phyloP scores from a whole-genome alignment of 1,140 invertebrate genomes.

The Drosophila neocordata region DNA sequence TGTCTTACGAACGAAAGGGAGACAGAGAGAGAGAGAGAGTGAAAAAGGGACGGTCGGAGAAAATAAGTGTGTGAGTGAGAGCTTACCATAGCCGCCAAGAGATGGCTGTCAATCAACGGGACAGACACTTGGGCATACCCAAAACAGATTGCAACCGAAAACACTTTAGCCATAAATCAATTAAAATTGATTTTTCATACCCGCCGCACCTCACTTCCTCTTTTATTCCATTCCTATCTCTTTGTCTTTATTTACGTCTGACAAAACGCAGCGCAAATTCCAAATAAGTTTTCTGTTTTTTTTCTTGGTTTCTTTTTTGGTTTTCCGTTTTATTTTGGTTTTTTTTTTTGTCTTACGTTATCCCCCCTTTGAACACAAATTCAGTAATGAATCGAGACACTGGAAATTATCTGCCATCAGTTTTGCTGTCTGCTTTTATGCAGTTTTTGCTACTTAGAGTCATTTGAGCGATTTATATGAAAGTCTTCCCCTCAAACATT shows the following conservation, averaged over 20 bases:
- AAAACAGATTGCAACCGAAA: constrained; percentile 59
- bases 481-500: no score
- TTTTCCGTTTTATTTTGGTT: background rate
- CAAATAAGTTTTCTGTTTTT: constrained; percentile 19
- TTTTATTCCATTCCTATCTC: background rate
- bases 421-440: constrained; percentile 42
- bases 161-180: constrained; percentile 78
- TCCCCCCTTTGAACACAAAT: constrained; percentile 23
- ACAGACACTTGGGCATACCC: constrained; percentile 49
- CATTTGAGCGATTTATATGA: constrained; percentile 52
- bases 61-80: constrained; percentile 1
- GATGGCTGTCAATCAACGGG: constrained; percentile 68
- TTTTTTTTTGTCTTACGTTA: background rate
- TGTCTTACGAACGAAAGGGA: constrained; percentile 20
- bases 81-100: constrained; percentile 25
- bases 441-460: constrained; percentile 69
- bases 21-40: background rate
- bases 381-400: constrained; percentile 69
- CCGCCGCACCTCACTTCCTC: background rate
- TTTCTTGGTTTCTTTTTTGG: background rate
- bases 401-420: constrained; percentile 70
- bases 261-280: constrained; percentile 70
- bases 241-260: constrained; percentile 25
- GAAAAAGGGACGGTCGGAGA: constrained; percentile 14
- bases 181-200: constrained; percentile 70